Conservation (phyloP, 2,797 vertebrate species). For the Atherinosoma microstoma region DNA sequence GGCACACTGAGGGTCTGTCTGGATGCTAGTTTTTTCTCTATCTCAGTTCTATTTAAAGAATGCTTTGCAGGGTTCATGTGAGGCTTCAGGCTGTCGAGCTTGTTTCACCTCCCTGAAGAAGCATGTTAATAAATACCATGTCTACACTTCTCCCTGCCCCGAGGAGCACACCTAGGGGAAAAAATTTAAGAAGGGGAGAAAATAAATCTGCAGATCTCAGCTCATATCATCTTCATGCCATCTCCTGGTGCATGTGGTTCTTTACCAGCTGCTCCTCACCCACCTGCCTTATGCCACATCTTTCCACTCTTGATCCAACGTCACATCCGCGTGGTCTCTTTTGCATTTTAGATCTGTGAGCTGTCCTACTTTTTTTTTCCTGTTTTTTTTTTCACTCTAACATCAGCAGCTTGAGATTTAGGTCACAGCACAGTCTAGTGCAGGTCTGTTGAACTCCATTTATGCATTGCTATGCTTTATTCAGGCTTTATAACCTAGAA, state of each 20-base stretch:
- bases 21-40: conserved; percentile 15
- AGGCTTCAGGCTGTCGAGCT: neutral
- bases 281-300: conserved; percentile 38
- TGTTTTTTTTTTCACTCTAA: conserved; percentile 10
- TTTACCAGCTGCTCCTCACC: conserved; percentile 32
- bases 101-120: neutral
- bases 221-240: neutral
- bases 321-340: conserved; percentile 30
- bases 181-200: too few relatives aligned
- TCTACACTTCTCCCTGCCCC: conserved; percentile 3
- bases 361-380: conserved; percentile 58
- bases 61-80: neutral
- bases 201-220: conserved; percentile 60
- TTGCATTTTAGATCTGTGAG: conserved; percentile 27
- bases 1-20: conserved; percentile 15
- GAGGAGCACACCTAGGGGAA: conserved; percentile 5
- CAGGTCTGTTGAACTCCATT: conserved; percentile 17
- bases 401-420: conserved; percentile 37
- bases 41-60: neutral
- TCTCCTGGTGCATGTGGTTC: conserved; percentile 28
- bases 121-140: neutral
- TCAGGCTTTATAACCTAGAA: conserved; percentile 14
- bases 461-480: conserved; percentile 20
- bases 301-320: conserved; percentile 43
- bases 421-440: conserved; percentile 13